Evolutionary conservation across 2,888 invertebrate genomes (phyloP).

Genomic region (Spodoptera picta): DNA sequence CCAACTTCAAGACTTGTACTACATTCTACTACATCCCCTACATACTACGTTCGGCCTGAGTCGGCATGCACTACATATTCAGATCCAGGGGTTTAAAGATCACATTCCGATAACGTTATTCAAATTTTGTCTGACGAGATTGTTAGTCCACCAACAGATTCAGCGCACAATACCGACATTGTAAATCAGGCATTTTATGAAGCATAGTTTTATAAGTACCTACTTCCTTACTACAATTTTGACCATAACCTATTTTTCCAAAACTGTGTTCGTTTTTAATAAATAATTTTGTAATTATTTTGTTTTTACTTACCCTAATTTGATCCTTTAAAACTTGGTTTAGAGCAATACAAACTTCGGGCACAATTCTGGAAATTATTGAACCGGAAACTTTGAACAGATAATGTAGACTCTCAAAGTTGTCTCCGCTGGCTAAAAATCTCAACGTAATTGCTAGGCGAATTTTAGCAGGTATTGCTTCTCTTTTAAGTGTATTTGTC

Average conservation of each 20-base stretch:
- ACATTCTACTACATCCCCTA: constrained; percentile 3
- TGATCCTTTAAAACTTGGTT: no score
- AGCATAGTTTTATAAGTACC: no score
- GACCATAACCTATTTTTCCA: no score
- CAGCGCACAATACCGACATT: background rate
- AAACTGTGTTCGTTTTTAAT: no score
- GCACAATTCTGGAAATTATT: no score
- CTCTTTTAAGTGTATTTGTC: constrained; percentile 24
- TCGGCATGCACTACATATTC: constrained; percentile 2
- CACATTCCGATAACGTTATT: no score
- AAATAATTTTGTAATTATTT: no score
- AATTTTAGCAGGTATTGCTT: constrained; percentile 27
- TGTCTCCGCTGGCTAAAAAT: constrained; percentile 37
- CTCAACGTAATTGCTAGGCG: constrained; percentile 27
- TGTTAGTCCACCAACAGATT: constrained; percentile 1
- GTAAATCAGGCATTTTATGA: no score
- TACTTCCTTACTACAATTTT: no score
- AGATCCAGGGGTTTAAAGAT: background rate
- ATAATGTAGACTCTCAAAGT: constrained; percentile 33
- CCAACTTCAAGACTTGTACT: background rate
- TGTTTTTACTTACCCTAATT: no score
- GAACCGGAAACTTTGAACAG: constrained; percentile 26
- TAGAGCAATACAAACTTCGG: no score
- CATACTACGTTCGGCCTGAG: constrained; percentile 3
- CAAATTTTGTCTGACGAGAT: constrained; percentile 1